Percentiles rank a stretch among this genome's conserved stretches.
These are phyloP conservation scores for Ephialtes manifestator DNA, from an alignment of 2,888 invertebrate genomes.

Conservation along the genomic window DNA sequence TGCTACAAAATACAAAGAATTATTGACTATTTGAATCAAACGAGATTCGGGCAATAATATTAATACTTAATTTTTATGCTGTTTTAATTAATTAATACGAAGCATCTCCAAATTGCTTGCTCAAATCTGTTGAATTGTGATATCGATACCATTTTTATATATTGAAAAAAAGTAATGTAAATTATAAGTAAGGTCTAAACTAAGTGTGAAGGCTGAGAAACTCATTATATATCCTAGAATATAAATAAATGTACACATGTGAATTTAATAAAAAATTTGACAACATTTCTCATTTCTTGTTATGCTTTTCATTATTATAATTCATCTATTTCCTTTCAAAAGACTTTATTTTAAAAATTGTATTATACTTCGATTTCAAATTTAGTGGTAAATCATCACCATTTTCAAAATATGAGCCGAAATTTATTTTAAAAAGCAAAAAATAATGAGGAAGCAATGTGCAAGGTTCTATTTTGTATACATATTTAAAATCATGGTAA, in stretches of 20 bases:
- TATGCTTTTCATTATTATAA: neutral
- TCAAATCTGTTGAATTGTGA: constrained; percentile 50
- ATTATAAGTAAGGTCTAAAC: neutral
- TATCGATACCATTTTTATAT: constrained; percentile 41
- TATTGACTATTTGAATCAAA: neutral
- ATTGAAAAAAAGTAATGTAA: neutral
- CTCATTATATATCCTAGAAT: neutral
- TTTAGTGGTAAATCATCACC: no score
- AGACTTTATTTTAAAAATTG: no score
- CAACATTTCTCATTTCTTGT: neutral
- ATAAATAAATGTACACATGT: constrained; percentile 10
- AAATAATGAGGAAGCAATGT: no score
- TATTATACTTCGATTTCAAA: no score
- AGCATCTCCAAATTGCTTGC: neutral
- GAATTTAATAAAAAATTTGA: constrained; percentile 20
- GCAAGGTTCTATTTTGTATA: no score
- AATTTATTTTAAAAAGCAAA: no score
- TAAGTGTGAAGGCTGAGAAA: neutral
- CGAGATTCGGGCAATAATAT: neutral
- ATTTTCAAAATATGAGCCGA: no score
- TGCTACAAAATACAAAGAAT: neutral
- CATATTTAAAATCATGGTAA: no score
- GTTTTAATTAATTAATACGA: constrained; percentile 19
- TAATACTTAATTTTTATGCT: neutral
- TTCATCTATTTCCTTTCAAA: no score